Conservation (phyloP, 1,140 invertebrate genomes). For the Alviniconcha marisindica region DNA sequence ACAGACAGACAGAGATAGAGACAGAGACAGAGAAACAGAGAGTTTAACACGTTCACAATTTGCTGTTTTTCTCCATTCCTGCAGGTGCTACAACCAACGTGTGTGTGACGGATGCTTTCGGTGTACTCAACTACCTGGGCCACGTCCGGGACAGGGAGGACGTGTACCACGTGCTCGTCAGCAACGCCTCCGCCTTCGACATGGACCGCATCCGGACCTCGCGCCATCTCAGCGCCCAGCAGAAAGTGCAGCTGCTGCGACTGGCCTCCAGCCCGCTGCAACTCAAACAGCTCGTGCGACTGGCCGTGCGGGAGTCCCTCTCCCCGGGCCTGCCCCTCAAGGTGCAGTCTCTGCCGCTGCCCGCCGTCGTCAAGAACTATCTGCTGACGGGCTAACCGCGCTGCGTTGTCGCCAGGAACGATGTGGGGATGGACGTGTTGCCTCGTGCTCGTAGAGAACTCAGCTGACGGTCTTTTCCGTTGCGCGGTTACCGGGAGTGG, state of each 20-base stretch:
- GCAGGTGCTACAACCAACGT: slow-evolving; percentile 36
- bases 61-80: background rate
- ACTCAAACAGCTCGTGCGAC: slow-evolving; percentile 56
- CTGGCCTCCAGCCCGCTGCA: slow-evolving; percentile 44
- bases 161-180: slow-evolving; percentile 55
- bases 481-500: too few species aligned
- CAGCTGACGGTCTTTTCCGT: too few species aligned
- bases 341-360: slow-evolving; percentile 59
- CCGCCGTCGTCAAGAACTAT: slow-evolving; percentile 61
- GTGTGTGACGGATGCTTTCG: slow-evolving; percentile 60
- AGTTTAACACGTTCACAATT: background rate
- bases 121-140: slow-evolving; percentile 59
- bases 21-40: too few species aligned
- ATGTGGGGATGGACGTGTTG: background rate
- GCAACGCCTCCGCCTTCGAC: slow-evolving; percentile 52
- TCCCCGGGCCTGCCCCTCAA: slow-evolving; percentile 43
- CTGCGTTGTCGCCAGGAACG: background rate
- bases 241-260: slow-evolving; percentile 48
- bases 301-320: slow-evolving; percentile 48
- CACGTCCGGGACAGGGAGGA: slow-evolving; percentile 48
- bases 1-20: too few species aligned
- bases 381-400: slow-evolving; percentile 45
- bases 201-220: slow-evolving; percentile 46
- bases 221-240: slow-evolving; percentile 38
- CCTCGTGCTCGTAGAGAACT: too few species aligned